These are phyloP conservation scores for Syngnathus acus DNA, from an alignment of 2,797 vertebrate species.

Conservation along the genomic window DNA sequence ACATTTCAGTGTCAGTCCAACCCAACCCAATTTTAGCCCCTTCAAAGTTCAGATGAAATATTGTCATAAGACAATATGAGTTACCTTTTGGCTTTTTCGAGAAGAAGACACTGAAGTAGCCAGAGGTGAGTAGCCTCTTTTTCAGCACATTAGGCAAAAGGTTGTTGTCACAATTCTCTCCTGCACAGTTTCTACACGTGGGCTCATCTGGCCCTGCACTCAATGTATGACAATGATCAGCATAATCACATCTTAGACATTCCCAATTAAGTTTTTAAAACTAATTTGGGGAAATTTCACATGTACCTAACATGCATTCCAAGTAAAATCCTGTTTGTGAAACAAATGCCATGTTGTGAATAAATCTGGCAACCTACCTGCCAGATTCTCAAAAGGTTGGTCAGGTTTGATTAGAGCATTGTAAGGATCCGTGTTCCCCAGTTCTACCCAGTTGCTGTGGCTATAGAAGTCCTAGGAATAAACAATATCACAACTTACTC, in stretches of 20 bases:
- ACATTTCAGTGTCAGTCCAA: too few relatives aligned
- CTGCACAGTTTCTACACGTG: conserved; percentile 60
- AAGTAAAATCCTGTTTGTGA: neutral
- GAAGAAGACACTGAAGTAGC: conserved; percentile 48
- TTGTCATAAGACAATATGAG: too few relatives aligned
- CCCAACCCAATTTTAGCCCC: too few relatives aligned
- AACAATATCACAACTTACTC: neutral
- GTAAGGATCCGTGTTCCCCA: conserved; percentile 45
- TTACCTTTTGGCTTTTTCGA: conserved; percentile 61
- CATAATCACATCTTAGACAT: neutral
- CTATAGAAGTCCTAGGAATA: conserved; percentile 66
- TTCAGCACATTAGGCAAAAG: conserved; percentile 47
- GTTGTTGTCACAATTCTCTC: conserved; percentile 45
- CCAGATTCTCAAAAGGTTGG: conserved; percentile 42
- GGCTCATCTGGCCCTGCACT: conserved; percentile 36
- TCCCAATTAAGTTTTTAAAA: too few relatives aligned
- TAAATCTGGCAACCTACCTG: conserved; percentile 38
- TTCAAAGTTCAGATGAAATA: too few relatives aligned
- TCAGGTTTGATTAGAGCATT: conserved; percentile 43
- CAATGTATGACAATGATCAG: neutral
- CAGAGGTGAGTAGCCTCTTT: conserved; percentile 59
- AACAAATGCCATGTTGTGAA: too few relatives aligned
- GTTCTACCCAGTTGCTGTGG: conserved; percentile 69
- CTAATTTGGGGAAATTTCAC: too few relatives aligned
- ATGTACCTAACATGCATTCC: too few relatives aligned